Conservation (phyloP, 1,140 invertebrate species). For the Riptortus pedestris region DNA sequence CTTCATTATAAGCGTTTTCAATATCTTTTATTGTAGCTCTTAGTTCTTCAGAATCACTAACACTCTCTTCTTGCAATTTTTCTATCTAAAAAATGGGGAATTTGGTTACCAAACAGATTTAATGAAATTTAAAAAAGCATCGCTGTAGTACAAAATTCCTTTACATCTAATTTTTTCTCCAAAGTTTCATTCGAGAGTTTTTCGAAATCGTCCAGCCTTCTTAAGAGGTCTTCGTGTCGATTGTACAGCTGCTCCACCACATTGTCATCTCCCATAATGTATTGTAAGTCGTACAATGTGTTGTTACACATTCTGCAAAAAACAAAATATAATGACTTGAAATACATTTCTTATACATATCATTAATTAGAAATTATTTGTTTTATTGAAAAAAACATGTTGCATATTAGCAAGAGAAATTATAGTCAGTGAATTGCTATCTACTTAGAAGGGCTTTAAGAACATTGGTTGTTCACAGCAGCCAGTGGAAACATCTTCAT, state of each 20-base stretch:
- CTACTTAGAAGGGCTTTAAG: too few relatives aligned
- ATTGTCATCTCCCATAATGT: slow-evolving; percentile 27
- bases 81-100: slow-evolving; percentile 21
- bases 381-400: too few relatives aligned
- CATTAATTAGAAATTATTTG: too few relatives aligned
- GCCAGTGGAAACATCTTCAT: too few relatives aligned
- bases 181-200: neutral
- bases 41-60: slow-evolving; percentile 14
- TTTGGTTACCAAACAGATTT: neutral
- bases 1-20: slow-evolving; percentile 2
- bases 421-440: too few relatives aligned
- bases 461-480: too few relatives aligned
- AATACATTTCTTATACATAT: too few relatives aligned
- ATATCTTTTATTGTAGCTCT: slow-evolving; percentile 11
- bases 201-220: slow-evolving; percentile 21
- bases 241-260: slow-evolving; percentile 23
- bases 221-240: slow-evolving; percentile 18
- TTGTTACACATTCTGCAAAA: slow-evolving; percentile 22
- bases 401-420: too few relatives aligned
- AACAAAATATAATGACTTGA: slow-evolving; percentile 1
- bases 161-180: slow-evolving; percentile 12
- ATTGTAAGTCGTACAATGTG: slow-evolving; percentile 26
- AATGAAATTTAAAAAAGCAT: too few relatives aligned
- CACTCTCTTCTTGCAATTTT: slow-evolving; percentile 13
- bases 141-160: too few relatives aligned